Base-by-base conservation (phyloP, 2,797 vertebrate genomes). In the Bovichtus variegatus region DNA sequence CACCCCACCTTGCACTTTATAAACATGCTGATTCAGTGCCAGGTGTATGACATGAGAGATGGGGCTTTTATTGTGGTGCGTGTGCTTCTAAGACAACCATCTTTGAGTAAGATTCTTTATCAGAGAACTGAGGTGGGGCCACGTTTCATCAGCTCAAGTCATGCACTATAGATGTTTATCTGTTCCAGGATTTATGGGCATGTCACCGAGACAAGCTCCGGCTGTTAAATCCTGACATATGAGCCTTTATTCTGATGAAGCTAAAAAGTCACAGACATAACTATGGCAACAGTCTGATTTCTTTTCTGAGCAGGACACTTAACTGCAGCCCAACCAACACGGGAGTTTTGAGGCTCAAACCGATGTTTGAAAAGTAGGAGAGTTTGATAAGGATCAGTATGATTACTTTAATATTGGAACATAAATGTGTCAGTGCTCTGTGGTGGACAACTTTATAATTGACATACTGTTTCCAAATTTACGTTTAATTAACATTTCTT, bases 1-100 rank as follows among this genome's bases (percentile, higher is more conserved):
- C 51, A 19, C 23, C 29, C 40, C 55, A 40, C 55, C n/a, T 2
- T 55, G 64, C 71, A 49, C 70, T 78, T 71, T 61, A 34, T 47
- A 88, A 85, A 86, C 71, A 59, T 79, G 87, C 89, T 91, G 87
- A 90, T 78, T 89, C 89, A 87, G 86, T 76, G 53, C 25, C 64
- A 59, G 70, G 31, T 65, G 47, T 43, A 0, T 62, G 87, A 86
- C 91, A 83, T 85, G 88, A 89, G 74, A 60, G 77, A 92, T 89
- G 81, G 60, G 70, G 49, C 61, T 77, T 78, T 83, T 76, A 82
- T 77, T 79, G 74, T 34, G 50, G 47, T 57, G 47, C 1, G 68
- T 69, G 74, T 50, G 54, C 64, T 62, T 49, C 63, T 23, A 44
- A 83, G 77, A 81, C 84, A 85, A 70, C 64, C 59, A 44, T 82